Evolutionary conservation across 2,113 vertebrate species (phyloP).

Genomic region (Corvus moneduloides): DNA sequence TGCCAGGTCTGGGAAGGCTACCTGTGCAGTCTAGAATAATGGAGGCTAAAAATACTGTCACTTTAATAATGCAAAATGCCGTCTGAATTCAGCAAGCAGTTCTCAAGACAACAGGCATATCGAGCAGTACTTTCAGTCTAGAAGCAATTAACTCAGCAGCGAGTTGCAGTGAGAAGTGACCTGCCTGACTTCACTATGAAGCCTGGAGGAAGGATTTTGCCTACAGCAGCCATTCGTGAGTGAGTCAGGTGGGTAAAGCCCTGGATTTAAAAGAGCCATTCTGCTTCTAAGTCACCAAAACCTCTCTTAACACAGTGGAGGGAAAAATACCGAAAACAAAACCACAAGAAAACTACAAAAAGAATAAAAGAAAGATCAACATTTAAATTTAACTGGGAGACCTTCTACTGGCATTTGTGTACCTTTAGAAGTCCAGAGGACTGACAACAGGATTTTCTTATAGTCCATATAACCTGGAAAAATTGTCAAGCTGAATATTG

Average conservation of each 20-base stretch:
- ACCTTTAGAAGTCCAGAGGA: neutral
- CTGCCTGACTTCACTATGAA: neutral
- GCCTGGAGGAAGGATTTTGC: neutral
- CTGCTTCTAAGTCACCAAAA: neutral
- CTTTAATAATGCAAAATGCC: neutral
- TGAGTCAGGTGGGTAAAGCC: neutral
- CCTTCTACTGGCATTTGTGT: neutral
- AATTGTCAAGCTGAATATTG: neutral
- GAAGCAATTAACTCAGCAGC: neutral
- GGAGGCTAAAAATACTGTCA: neutral
- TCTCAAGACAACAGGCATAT: neutral
- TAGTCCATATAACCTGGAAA: neutral
- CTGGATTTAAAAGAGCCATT: neutral
- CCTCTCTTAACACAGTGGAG: neutral
- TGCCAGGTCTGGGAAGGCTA: neutral
- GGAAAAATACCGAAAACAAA: rapidly evolving
- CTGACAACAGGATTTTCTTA: neutral
- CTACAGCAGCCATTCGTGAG: neutral
- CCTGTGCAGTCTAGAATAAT: neutral
- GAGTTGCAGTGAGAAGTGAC: neutral
- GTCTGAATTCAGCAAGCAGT: neutral
- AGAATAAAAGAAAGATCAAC: rapidly evolving
- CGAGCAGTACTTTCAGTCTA: neutral
- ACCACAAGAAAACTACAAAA: neutral
- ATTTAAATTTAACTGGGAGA: neutral